A percentile compares a stretch with the other conserved stretches of the same genome.
These are phyloP conservation scores for Tethya wilhelma DNA, from an alignment of 37 sponge, comb jelly and placozoan species.

Conservation along the genomic window DNA sequence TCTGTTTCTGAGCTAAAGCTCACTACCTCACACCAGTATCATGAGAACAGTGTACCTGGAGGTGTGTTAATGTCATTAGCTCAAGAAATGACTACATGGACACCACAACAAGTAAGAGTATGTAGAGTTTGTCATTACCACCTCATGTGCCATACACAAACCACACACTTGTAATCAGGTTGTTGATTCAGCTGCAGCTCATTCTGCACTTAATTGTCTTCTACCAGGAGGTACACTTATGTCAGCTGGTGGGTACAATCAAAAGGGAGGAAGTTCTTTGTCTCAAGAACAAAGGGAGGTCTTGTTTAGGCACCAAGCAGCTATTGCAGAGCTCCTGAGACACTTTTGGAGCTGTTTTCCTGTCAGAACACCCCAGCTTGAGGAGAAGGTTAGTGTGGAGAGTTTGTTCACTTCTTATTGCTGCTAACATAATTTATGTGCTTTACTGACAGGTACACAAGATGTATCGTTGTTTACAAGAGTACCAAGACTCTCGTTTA, in stretches of 20 bases:
- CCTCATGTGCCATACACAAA: background rate
- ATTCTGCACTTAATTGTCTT: conserved; percentile 48
- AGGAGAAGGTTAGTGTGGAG: conserved; percentile 80
- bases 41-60: no score
- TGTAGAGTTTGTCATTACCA: no score
- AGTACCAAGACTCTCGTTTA: conserved; percentile 16
- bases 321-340: conserved; percentile 81
- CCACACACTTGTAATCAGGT: background rate
- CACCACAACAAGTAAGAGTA: background rate
- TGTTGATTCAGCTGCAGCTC: conserved; percentile 1
- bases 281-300: background rate
- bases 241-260: background rate
- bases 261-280: conserved; percentile 3
- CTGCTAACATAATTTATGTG: background rate
- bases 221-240: conserved; percentile 56
- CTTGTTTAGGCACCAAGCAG: conserved; percentile 63
- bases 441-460: conserved; percentile 7
- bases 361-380: conserved; percentile 51
- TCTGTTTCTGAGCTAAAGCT: no score
- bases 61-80: conserved; percentile 8
- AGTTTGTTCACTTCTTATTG: background rate
- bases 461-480: conserved; percentile 20
- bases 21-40: background rate
- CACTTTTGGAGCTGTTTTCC: conserved; percentile 97
- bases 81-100: background rate